Percentiles rank a stretch among this genome's conserved stretches.
phyloP scores from a whole-genome alignment of 2,888 invertebrate species.

The Pristionchus maxplancki region DNA sequence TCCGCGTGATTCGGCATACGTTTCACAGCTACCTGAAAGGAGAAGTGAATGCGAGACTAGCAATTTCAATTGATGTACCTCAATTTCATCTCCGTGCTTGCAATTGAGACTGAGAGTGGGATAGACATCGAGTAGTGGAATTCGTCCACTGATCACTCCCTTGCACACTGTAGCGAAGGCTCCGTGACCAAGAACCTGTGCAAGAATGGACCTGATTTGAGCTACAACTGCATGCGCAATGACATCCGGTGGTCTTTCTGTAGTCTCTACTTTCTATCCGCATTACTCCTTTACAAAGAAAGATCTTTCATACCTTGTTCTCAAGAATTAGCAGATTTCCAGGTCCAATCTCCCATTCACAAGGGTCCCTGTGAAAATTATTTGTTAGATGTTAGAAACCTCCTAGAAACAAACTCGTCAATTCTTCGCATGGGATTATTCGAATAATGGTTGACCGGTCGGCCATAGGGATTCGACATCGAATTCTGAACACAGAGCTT shows the following conservation, averaged over 20 bases:
- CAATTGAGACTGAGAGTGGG: conserved; percentile 48
- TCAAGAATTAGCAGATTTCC: conserved; percentile 49
- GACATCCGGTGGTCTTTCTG: not conserved
- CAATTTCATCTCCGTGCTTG: conserved; percentile 46
- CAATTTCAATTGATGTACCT: conserved; percentile 3
- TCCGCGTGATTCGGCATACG: conserved; percentile 69
- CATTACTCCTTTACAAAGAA: not conserved
- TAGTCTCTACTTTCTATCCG: not conserved
- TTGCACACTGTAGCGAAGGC: conserved; percentile 71
- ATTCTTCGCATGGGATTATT: not conserved
- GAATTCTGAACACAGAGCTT: no score
- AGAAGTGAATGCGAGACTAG: not conserved
- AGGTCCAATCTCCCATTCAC: conserved; percentile 47
- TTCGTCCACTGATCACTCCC: conserved; percentile 63
- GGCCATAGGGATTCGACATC: not conserved
- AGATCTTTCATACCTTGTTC: conserved; percentile 36
- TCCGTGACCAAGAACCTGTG: conserved; percentile 64
- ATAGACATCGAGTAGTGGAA: conserved; percentile 41
- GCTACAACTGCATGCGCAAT: no score
- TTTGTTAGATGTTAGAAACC: not conserved
- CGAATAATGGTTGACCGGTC: conserved; percentile 23
- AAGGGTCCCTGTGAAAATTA: not conserved
- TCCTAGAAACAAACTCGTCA: not conserved
- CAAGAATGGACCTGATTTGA: not conserved
- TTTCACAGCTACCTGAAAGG: conserved; percentile 65